Conservation (phyloP, 2,113 vertebrate species). For the Mastomys coucha region DNA sequence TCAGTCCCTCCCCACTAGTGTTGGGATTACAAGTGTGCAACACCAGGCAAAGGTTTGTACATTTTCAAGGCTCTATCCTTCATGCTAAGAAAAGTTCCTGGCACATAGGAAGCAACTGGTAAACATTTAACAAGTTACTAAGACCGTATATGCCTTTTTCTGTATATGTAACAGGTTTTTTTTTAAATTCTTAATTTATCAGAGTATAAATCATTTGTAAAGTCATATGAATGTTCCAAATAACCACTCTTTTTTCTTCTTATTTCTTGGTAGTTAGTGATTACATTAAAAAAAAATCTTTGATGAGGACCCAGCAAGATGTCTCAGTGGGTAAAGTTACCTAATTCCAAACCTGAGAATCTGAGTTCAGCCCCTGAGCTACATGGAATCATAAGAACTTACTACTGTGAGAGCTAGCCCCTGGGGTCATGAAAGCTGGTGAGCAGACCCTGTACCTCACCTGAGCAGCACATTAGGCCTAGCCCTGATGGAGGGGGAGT, state of each 20-base stretch:
- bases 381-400: background rate
- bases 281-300: background rate
- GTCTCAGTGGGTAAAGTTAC: background rate
- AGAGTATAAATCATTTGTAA: background rate
- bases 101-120: background rate
- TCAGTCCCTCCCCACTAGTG: background rate
- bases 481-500: too few species aligned
- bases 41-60: background rate
- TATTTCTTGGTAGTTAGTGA: constrained; percentile 30
- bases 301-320: background rate
- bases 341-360: background rate
- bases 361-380: background rate
- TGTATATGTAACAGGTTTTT: background rate
- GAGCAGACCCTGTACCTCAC: too few species aligned
- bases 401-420: background rate
- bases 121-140: constrained; percentile 19
- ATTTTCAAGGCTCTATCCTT: background rate
- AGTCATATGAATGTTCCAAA: background rate
- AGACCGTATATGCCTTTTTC: background rate
- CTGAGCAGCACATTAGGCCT: too few species aligned
- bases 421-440: too few species aligned
- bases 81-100: background rate
- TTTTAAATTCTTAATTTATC: constrained; percentile 1
- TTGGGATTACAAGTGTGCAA: background rate
- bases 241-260: background rate